phyloP scores from a whole-genome alignment of 2,797 vertebrate genomes.

The Euphonia xanthogaster region DNA sequence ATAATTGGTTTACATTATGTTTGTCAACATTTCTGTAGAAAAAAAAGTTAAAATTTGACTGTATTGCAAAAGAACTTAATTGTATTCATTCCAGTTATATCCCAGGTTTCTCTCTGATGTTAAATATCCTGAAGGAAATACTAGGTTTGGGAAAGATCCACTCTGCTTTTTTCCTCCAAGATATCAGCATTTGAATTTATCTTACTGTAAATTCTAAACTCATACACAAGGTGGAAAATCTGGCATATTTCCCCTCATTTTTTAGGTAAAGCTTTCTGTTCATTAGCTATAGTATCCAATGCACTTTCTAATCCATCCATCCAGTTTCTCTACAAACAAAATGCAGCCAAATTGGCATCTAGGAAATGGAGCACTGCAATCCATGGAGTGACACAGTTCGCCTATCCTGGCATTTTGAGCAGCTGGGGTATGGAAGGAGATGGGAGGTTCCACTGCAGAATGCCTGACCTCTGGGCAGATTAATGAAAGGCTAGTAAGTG shows the following conservation, averaged over 20 bases:
- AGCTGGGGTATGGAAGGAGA: not conserved
- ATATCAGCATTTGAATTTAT: not conserved
- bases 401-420: not conserved
- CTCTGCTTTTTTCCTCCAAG: not conserved
- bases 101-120: not conserved
- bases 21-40: not conserved
- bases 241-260: not conserved
- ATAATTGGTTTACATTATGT: not conserved
- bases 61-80: not conserved
- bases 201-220: not conserved
- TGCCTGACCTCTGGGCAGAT: not conserved
- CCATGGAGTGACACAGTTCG: not conserved
- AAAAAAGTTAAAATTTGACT: not conserved
- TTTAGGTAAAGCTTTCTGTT: not conserved
- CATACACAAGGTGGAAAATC: not conserved
- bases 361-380: not conserved
- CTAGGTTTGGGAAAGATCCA: not conserved
- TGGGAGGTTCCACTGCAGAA: not conserved
- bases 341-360: not conserved
- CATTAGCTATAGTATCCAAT: not conserved
- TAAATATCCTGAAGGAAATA: not conserved
- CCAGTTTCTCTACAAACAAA: not conserved
- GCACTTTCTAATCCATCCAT: not conserved
- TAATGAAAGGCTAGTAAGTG: not conserved
- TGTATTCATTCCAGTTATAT: not conserved